Percentiles rank a stretch among this genome's conserved stretches.
These are phyloP conservation scores for Buceros bicornis DNA, from an alignment of 2,797 vertebrate genomes.

Conservation along the genomic window DNA sequence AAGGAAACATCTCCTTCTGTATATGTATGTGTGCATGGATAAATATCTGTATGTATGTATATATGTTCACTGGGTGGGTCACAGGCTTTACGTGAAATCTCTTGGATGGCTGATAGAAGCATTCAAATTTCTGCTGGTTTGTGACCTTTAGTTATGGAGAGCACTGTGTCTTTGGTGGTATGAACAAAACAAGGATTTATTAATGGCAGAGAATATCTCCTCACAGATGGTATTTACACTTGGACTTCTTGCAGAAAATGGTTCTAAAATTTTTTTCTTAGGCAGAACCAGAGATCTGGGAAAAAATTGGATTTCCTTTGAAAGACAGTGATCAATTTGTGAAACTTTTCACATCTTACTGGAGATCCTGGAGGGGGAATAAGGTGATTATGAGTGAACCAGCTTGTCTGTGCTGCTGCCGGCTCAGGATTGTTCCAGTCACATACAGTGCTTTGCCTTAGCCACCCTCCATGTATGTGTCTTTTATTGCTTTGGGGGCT, in stretches of 20 bases:
- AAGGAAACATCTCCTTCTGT: conserved; percentile 4
- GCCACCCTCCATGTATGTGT: neutral
- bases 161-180: conserved; percentile 1
- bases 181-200: conserved; percentile 37
- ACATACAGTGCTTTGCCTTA: neutral
- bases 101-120: neutral
- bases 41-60: neutral
- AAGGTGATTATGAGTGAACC: neutral
- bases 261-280: neutral
- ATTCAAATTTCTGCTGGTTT: conserved; percentile 3
- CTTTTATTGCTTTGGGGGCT: neutral
- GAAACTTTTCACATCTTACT: neutral
- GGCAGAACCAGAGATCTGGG: neutral
- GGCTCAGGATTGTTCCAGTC: neutral
- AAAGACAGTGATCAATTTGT: neutral
- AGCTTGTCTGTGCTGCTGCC: neutral
- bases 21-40: neutral
- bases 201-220: neutral
- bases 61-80: neutral
- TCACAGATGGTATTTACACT: neutral
- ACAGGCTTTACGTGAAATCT: neutral
- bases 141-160: conserved; percentile 24
- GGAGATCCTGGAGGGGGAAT: neutral
- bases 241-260: neutral
- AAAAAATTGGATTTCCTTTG: neutral